These are phyloP conservation scores for Mormyrops attenuatus DNA, from an alignment of 2,797 vertebrate genomes.

Conservation along the genomic window DNA sequence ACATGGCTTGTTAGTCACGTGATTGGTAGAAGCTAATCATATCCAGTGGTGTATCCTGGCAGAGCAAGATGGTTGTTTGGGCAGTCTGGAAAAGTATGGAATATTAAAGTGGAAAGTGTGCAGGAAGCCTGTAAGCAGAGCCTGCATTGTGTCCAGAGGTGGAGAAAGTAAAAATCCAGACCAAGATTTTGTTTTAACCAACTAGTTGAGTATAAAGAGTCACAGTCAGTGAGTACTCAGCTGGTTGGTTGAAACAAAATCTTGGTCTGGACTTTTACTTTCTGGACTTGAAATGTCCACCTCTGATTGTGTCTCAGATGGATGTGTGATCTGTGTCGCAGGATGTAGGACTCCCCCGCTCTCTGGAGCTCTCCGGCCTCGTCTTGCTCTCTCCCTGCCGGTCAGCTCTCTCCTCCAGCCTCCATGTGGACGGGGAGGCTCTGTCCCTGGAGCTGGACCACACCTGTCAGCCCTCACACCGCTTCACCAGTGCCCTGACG, in stretches of 20 bases:
- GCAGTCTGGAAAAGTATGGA: background rate
- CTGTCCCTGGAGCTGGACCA: conserved; percentile 51
- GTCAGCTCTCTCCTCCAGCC: conserved; percentile 41
- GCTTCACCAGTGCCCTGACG: conserved; percentile 51
- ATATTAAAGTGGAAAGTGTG: background rate
- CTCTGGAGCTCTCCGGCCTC: conserved; percentile 48
- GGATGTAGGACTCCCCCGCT: conserved; percentile 52
- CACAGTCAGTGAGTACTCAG: background rate
- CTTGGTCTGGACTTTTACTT: background rate
- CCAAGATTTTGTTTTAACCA: background rate
- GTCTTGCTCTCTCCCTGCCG: conserved; percentile 49
- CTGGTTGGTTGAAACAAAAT: background rate
- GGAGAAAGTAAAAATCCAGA: background rate
- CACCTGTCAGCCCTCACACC: conserved; percentile 46
- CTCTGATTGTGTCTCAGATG: background rate
- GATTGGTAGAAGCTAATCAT: background rate
- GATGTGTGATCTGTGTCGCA: conserved; percentile 29
- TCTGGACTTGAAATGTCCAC: background rate
- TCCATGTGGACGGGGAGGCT: conserved; percentile 54
- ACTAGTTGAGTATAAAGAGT: background rate
- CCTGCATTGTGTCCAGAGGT: background rate
- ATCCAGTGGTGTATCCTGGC: background rate
- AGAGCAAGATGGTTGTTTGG: background rate
- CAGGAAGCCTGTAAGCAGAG: background rate
- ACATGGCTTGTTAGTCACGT: background rate